Percentiles rank a stretch among this genome's conserved stretches.
phyloP scores from a whole-genome alignment of 2,113 vertebrate genomes.

The Propithecus coquereli region DNA sequence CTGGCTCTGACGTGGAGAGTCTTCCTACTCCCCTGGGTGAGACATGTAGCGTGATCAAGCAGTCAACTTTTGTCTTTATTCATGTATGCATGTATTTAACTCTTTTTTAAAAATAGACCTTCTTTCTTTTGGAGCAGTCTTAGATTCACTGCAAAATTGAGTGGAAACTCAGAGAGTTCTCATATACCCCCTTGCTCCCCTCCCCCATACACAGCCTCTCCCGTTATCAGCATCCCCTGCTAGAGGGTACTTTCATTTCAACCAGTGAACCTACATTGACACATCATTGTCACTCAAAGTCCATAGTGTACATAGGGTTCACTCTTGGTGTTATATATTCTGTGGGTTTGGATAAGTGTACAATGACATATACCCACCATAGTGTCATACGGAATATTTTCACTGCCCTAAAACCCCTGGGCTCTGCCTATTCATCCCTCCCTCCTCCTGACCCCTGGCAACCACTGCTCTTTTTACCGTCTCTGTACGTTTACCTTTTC shows the following conservation, averaged over 20 bases:
- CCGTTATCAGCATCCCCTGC: no score
- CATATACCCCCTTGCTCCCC: no score
- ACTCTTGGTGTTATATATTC: background rate
- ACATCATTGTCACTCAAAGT: background rate
- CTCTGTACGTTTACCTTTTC: background rate
- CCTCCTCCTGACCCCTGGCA: background rate
- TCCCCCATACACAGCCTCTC: background rate
- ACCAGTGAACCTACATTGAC: background rate
- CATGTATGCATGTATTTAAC: background rate
- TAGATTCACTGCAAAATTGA: background rate
- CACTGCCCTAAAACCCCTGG: background rate
- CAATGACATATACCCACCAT: background rate
- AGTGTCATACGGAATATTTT: background rate
- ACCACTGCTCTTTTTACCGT: background rate
- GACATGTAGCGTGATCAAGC: rapidly evolving
- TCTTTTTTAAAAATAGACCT: background rate
- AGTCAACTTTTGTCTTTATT: background rate
- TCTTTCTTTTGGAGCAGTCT: background rate
- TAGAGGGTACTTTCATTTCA: background rate
- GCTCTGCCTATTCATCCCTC: background rate
- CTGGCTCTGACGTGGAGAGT: background rate
- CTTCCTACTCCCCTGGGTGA: background rate
- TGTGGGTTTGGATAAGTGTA: background rate
- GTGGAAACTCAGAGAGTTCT: background rate
- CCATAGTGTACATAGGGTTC: background rate